Conservation (phyloP, 64 coral and sea anemone genomes). For the Orbicella faveolata region DNA sequence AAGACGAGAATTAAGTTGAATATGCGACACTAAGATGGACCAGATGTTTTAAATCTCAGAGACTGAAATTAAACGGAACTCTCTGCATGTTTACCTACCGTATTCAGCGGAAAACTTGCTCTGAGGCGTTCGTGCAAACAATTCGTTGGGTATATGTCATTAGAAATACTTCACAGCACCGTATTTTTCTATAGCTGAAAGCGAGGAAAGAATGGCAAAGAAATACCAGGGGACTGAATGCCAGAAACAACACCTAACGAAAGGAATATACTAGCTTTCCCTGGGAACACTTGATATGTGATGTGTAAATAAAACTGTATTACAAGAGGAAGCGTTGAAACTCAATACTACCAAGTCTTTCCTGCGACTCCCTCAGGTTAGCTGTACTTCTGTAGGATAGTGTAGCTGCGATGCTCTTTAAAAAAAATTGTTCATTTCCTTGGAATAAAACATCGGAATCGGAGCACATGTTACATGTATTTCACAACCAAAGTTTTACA, state of each 20-base stretch:
- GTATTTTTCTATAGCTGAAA: too few species aligned
- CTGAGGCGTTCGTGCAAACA: not conserved
- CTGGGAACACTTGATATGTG: not conserved
- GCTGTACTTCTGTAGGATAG: not conserved
- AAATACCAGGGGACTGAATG: not conserved
- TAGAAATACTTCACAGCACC: too few species aligned
- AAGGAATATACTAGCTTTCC: not conserved
- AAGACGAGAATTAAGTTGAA: not conserved
- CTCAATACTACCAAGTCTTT: not conserved
- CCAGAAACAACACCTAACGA: not conserved
- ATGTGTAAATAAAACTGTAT: not conserved
- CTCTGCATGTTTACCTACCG: not conserved
- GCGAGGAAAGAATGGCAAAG: not conserved
- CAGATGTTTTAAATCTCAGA: slow-evolving; percentile 4
- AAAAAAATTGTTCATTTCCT: not conserved
- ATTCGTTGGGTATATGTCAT: not conserved
- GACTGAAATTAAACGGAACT: not conserved
- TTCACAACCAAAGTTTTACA: not conserved
- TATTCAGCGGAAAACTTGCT: not conserved
- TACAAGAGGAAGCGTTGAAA: not conserved
- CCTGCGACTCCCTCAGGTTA: not conserved
- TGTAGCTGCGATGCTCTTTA: not conserved
- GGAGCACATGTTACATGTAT: too few species aligned
- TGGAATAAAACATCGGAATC: not conserved
- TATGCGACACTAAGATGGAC: not conserved